A percentile compares a stretch with the other conserved stretches of the same genome.
Evolutionary conservation across 2,888 invertebrate genomes (phyloP).

Genomic region (Rugalucina vietnamica): DNA sequence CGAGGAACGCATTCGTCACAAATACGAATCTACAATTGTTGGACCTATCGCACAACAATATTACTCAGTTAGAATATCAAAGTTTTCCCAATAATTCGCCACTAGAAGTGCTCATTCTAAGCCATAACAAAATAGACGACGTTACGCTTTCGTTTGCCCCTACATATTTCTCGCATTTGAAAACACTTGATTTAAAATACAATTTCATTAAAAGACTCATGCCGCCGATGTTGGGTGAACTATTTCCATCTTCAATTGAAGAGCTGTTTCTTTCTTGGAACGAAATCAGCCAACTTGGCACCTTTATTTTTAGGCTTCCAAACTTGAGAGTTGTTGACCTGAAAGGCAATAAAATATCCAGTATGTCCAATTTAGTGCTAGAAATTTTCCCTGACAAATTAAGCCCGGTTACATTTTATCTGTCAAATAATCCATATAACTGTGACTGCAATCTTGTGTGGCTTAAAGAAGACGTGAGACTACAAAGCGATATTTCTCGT

Average conservation of each 20-base stretch:
- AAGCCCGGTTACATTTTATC: neutral
- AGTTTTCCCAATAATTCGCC: neutral
- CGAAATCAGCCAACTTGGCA: neutral
- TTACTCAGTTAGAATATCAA: neutral
- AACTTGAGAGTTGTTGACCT: neutral
- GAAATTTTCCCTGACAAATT: neutral
- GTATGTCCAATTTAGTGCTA: neutral
- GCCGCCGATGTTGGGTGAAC: neutral
- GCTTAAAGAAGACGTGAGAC: neutral
- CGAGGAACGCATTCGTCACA: neutral
- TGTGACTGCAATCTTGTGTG: neutral
- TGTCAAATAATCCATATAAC: neutral
- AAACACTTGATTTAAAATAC: neutral
- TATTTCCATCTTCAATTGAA: neutral
- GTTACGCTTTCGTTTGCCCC: neutral
- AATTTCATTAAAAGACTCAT: neutral
- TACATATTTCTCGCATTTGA: neutral
- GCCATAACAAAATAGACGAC: neutral
- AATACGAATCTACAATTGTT: neutral
- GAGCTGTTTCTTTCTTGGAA: neutral
- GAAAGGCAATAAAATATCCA: neutral
- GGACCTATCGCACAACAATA: neutral
- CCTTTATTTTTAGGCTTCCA: neutral
- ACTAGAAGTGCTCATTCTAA: neutral
- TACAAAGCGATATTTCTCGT: neutral